Percentiles rank a stretch among this genome's conserved stretches.
Evolutionary conservation across 1,140 invertebrate genomes (phyloP).

Genomic region (Sycophila sp.): DNA sequence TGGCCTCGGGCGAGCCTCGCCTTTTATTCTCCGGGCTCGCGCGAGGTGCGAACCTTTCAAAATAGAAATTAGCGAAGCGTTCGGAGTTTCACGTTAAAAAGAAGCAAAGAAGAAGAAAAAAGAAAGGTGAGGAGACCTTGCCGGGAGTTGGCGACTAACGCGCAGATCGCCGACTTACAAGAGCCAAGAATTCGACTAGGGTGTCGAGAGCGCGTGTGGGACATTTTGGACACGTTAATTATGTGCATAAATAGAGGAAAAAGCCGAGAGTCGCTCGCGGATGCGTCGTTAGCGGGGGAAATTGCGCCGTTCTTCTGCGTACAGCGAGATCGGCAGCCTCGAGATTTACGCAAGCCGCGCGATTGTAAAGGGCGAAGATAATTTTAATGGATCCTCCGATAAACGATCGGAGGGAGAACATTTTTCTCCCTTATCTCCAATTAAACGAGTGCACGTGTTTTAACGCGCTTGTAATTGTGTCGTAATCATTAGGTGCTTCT

Average conservation of each 20-base stretch:
- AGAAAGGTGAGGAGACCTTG: too few relatives aligned
- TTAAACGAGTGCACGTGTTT: not conserved
- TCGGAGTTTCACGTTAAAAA: not conserved
- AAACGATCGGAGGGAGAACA: not conserved
- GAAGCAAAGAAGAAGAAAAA: not conserved
- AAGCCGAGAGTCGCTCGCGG: too few relatives aligned
- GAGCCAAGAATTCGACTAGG: not conserved
- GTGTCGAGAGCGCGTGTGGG: not conserved
- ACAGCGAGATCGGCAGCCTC: too few relatives aligned
- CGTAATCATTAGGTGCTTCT: conserved; percentile 15
- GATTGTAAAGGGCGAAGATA: too few relatives aligned
- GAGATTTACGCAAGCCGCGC: not conserved
- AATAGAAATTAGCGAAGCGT: conserved; percentile 31
- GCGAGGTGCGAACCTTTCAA: conserved; percentile 25
- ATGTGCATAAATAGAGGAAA: conserved; percentile 3
- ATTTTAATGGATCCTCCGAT: not conserved
- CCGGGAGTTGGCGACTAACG: too few relatives aligned
- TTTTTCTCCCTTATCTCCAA: not conserved
- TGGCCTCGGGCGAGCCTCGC: not conserved
- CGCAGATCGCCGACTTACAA: not conserved
- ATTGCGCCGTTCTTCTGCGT: too few relatives aligned
- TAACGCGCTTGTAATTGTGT: conserved; percentile 6
- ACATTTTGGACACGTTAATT: conserved; percentile 26
- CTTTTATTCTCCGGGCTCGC: not conserved
- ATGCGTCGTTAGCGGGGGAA: too few relatives aligned